Evolutionary conservation across 2,797 vertebrate species (phyloP), one percentile per base, ranked within the genome.

Genomic region (Lerista edwardsae): DNA sequence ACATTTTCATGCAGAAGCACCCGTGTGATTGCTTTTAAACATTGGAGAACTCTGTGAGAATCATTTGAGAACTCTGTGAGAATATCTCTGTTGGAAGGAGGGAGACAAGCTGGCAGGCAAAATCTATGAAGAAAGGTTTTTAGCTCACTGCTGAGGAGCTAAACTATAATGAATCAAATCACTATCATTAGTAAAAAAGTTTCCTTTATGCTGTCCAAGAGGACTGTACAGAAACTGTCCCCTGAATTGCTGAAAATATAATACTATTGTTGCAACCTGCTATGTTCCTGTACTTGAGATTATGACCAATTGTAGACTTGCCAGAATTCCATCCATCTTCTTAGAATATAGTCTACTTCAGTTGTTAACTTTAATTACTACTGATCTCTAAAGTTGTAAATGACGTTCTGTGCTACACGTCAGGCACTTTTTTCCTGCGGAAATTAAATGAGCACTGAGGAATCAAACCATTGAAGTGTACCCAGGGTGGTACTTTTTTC

Each of bases 341-440:
- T 79, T 79, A 68, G 69, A 82, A 82, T 15, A 72, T 77, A 27
- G 8, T 71, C 67, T 6, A 36, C 73, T 82, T 78, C 57, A 27
- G 10, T 57, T 76, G 21, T 82, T 82, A 74, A 68, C n/a, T 68
- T 74, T 55, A 87, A 87, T 80, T 80, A 80, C 39, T 47, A 75
- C 55, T 41, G 75, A 83, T 76, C 21, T 76, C 31, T 80, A 31
- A 84, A 80, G 27, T 75, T 79, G 51, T 75, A 80, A 87, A 75
- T 84, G 57, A 55, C 44, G 31, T 59, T 80, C 21, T 75, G 59
- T 21, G 21, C 34, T 68, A 44, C 15, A 41, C 69, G 14, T 75
- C n/a, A 79, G 74, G 78, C 47, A 82, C 14, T 86, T 79, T 55
- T 73, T 84, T 51, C n/a, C 76, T 73, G 72, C 27, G 74, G 44